Evolutionary conservation across 2,113 vertebrate species (phyloP).

Genomic region (Tricholaema leucomelas): DNA sequence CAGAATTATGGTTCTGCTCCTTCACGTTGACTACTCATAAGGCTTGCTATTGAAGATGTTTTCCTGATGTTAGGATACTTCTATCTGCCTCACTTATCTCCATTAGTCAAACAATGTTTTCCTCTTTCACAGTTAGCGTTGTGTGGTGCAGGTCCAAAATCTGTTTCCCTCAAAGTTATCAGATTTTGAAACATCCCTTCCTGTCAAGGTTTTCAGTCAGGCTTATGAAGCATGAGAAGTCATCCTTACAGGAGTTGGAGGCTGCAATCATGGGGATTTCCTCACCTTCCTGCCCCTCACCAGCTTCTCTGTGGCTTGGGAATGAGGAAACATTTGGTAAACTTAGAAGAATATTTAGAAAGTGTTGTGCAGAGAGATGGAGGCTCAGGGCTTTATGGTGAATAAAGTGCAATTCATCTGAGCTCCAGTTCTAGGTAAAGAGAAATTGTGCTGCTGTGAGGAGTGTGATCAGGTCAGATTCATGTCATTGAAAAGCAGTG

Average conservation of each 20-base stretch:
- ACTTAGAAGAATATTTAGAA: not conserved
- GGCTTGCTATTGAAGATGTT: not conserved
- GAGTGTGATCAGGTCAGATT: constrained; percentile 43
- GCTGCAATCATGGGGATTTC: not conserved
- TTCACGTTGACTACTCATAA: not conserved
- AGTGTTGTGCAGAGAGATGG: not conserved
- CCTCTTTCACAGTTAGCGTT: not conserved
- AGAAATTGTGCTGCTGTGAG: constrained; percentile 19
- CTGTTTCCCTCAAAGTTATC: no score
- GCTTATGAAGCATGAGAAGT: fast-evolving
- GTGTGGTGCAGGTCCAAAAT: not conserved
- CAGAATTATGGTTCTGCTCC: not conserved
- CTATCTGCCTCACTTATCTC: not conserved
- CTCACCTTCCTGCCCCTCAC: not conserved
- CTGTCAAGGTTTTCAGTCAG: not conserved
- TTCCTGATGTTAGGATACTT: not conserved
- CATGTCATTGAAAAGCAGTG: not conserved
- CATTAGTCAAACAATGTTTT: not conserved
- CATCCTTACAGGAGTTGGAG: not conserved
- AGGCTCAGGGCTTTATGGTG: not conserved
- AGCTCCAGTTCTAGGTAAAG: not conserved
- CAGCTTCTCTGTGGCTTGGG: not conserved
- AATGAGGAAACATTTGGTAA: constrained; percentile 4
- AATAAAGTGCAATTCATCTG: constrained; percentile 1
- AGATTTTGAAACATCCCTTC: not conserved